Evolutionary conservation across 2,888 invertebrate species (phyloP), one percentile per base, ranked within the genome.

Genomic region (Tuberolachnus salignus): DNA sequence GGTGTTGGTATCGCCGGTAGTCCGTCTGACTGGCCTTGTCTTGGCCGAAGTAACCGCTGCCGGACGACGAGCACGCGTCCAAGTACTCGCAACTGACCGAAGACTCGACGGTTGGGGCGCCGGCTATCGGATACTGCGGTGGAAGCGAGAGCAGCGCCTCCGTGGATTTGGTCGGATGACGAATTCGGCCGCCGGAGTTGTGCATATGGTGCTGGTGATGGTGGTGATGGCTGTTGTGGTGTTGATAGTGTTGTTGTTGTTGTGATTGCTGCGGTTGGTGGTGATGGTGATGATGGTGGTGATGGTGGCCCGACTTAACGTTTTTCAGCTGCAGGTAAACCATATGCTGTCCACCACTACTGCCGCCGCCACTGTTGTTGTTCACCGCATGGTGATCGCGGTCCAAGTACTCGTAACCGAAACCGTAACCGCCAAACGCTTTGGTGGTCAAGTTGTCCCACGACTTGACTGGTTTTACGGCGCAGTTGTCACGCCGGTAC

Each of bases 371-470:
- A 42, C 19, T 51, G 21, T 26, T 46, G 55, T 44, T 42, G 46
- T 26, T 59, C 19, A 14, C 49, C 11, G 55, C 53, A 11, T 57
- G 66, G 26, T 57, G 66, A 19, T 80, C 80, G 44, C 80, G 71
- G 11, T 80, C 80, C 64, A 80, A 44, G n/a, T 73, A 94, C 10
- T 94, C 94, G 83, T 94, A 94, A 1, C 94, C 94, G 83, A 93
- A 94, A 3, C 94, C 93, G 82, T 94, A 94, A 0, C 94, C 94
- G 0, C 94, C 93, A 82, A 93, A 91, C 0, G 92, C 92, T 19
- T 86, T 94, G 1, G 93, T 93, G 0, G 94, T 92, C 75, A 95
- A 86, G 86, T 94, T 94, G 84, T 94, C 94, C 94, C 94, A 94
- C 0, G 94, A 94, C 85, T 94, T 94, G 23, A 82, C 82, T 0